A percentile compares a stretch with the other conserved stretches of the same genome.
These are phyloP conservation scores for Polyergus mexicanus DNA, from an alignment of 1,140 invertebrate species.

Conservation along the genomic window DNA sequence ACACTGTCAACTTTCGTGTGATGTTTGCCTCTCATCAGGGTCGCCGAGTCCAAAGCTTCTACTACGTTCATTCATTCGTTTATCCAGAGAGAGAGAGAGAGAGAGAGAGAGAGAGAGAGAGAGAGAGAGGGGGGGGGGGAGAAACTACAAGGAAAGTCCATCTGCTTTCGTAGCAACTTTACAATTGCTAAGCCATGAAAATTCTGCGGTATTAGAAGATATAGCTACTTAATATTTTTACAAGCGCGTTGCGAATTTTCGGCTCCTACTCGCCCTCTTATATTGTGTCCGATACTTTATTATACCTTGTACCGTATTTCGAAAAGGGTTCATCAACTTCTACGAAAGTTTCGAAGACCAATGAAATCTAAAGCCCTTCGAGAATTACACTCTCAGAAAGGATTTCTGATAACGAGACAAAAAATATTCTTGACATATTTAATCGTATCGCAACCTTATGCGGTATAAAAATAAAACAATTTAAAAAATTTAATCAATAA, in stretches of 20 bases:
- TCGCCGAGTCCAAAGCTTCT: neutral
- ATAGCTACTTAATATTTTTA: constrained; percentile 27
- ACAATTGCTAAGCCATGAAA: neutral
- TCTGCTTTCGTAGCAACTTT: neutral
- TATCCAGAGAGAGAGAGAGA: neutral
- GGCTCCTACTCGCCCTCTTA: neutral
- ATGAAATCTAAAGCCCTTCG: constrained; percentile 16
- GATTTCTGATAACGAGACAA: too few relatives aligned
- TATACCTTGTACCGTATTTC: neutral
- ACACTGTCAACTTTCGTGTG: neutral
- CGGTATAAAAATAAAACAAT: too few relatives aligned
- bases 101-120: too few relatives aligned
- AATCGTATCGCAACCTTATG: too few relatives aligned
- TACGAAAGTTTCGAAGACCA: neutral
- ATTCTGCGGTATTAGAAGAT: neutral
- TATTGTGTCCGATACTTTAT: constrained; percentile 1
- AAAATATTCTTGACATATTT: too few relatives aligned
- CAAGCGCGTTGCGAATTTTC: constrained; percentile 11
- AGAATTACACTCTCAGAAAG: too few relatives aligned
- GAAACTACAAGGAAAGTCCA: neutral
- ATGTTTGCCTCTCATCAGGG: neutral
- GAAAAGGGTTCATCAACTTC: constrained; percentile 6
- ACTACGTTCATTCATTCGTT: constrained; percentile 29
- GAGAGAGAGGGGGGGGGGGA: too few relatives aligned
- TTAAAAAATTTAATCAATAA: too few relatives aligned